phyloP scores from a whole-genome alignment of 1,140 invertebrate genomes.

The Uloborus diversus region DNA sequence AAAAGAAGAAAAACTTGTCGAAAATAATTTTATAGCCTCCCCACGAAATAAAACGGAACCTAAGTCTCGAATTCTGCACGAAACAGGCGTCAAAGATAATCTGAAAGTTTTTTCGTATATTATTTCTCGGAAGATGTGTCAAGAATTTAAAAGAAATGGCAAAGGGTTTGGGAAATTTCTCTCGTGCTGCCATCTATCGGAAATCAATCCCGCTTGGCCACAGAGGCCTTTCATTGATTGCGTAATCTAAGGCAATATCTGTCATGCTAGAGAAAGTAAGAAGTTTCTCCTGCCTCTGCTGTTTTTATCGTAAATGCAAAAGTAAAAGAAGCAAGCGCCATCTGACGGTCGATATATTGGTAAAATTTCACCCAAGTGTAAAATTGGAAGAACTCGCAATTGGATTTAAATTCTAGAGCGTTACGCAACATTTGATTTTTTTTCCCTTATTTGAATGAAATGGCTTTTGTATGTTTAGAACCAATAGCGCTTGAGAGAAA shows the following conservation, averaged over 20 bases:
- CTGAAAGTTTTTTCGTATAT: background rate
- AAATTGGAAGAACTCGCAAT: too few relatives aligned
- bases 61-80: background rate
- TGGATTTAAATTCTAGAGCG: too few relatives aligned
- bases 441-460: too few relatives aligned
- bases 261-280: conserved; percentile 8
- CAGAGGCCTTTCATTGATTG: conserved; percentile 36
- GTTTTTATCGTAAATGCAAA: conserved; percentile 16
- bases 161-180: background rate
- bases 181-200: conserved; percentile 38
- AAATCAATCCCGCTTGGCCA: conserved; percentile 28
- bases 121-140: background rate
- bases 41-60: background rate
- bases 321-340: background rate
- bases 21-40: background rate
- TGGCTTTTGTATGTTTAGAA: too few relatives aligned
- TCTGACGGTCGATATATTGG: conserved; percentile 3
- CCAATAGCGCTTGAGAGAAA: too few relatives aligned
- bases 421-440: too few relatives aligned
- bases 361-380: too few relatives aligned
- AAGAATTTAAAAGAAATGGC: conserved; percentile 15
- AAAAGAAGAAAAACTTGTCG: background rate
- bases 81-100: conserved; percentile 7
- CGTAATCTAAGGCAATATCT: conserved; percentile 35
- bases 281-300: background rate